Conservation (phyloP, 2,113 vertebrate genomes). For the Pterocles orientalis region DNA sequence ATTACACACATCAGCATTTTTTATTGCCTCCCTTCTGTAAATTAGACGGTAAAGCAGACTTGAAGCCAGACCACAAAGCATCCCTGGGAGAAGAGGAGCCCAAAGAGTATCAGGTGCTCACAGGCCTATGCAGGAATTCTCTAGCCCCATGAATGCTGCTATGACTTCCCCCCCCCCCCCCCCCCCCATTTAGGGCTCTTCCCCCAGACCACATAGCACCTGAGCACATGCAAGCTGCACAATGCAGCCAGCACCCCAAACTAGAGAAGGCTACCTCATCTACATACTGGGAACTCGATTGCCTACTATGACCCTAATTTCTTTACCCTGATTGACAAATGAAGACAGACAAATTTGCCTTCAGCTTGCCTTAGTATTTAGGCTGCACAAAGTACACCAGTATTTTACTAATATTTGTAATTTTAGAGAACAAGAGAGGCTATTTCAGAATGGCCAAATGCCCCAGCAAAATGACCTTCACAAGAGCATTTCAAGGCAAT, state of each 20-base stretch:
- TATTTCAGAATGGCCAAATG: neutral
- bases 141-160: neutral
- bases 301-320: neutral
- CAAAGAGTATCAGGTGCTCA: neutral
- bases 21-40: neutral
- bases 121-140: neutral
- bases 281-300: neutral
- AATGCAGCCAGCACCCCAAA: too few relatives aligned
- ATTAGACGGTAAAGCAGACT: neutral
- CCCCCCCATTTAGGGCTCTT: neutral
- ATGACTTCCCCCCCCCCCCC: neutral
- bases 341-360: neutral
- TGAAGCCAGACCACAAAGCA: neutral
- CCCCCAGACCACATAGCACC: neutral
- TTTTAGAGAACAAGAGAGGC: neutral
- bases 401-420: neutral
- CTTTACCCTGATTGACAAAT: neutral
- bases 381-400: neutral
- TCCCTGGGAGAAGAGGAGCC: neutral
- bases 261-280: too few relatives aligned
- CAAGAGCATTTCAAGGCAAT: neutral
- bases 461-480: neutral
- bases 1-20: neutral
- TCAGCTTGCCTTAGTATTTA: neutral
- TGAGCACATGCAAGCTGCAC: fast-evolving